These are phyloP conservation scores for Ormyrus nitidulus DNA, from an alignment of 2,888 invertebrate species.

Conservation along the genomic window DNA sequence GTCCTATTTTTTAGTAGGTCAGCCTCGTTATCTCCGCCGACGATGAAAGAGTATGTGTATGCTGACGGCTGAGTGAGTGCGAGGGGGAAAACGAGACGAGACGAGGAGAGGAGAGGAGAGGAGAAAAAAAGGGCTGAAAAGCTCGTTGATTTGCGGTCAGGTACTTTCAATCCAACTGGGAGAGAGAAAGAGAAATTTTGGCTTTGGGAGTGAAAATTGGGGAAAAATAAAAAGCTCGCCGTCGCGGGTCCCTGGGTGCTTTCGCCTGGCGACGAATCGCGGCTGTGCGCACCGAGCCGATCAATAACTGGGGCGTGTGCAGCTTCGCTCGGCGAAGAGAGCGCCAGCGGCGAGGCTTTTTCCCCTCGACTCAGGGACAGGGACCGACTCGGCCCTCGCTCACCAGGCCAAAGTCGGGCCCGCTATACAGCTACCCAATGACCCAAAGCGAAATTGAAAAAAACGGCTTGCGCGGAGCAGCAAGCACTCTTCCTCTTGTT, in stretches of 20 bases:
- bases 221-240: too few species aligned
- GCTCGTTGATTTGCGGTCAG: too few species aligned
- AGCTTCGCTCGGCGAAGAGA: not conserved
- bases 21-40: conserved; percentile 60
- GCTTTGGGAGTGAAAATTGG: too few species aligned
- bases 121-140: too few species aligned
- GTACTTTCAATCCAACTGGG: too few species aligned
- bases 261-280: not conserved
- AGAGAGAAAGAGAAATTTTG: too few species aligned
- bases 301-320: conserved; percentile 72
- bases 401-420: not conserved
- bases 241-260: too few species aligned
- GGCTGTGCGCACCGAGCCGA: conserved; percentile 60
- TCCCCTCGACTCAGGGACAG: not conserved
- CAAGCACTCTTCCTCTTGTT: too few species aligned
- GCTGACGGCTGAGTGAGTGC: conserved; percentile 1
- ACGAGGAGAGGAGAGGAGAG: not conserved
- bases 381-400: not conserved
- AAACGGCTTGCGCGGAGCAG: too few species aligned
- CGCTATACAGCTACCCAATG: too few species aligned
- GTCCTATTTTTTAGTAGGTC: conserved; percentile 66
- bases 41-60: conserved; percentile 31
- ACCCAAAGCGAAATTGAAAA: too few species aligned
- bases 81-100: not conserved
- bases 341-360: not conserved